These are phyloP conservation scores for Drosophila prostipennis DNA, from an alignment of 2,888 invertebrate species.

Conservation along the genomic window DNA sequence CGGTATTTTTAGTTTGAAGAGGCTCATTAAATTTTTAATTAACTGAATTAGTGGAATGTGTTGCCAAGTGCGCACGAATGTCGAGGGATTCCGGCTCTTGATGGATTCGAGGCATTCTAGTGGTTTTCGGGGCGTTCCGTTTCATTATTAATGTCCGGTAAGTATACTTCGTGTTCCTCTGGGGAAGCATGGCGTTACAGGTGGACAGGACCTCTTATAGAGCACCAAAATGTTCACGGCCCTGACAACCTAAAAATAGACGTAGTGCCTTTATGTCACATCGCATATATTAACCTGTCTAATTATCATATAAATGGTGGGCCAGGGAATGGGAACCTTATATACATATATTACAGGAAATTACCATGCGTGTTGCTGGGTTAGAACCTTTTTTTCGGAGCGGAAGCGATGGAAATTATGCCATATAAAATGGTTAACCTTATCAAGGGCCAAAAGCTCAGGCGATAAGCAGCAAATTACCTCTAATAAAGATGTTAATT, in stretches of 20 bases:
- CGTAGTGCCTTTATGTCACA: slow-evolving; percentile 34
- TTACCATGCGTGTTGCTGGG: slow-evolving; percentile 68
- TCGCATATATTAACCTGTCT: slow-evolving; percentile 34
- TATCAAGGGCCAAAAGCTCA: slow-evolving; percentile 11
- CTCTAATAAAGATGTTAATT: slow-evolving; percentile 25
- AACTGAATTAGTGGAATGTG: slow-evolving; percentile 65
- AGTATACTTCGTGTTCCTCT: slow-evolving; percentile 41
- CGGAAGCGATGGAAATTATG: slow-evolving; percentile 40
- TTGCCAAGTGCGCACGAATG: slow-evolving; percentile 31
- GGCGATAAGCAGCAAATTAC: slow-evolving; percentile 25
- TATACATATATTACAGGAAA: slow-evolving; percentile 58
- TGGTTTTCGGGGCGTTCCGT: slow-evolving; percentile 13
- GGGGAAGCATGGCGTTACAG: slow-evolving; percentile 8
- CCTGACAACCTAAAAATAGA: slow-evolving; percentile 49
- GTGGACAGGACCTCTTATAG: slow-evolving; percentile 20
- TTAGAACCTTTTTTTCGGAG: slow-evolving; percentile 54
- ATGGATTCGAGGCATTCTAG: slow-evolving; percentile 20
- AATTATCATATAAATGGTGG: slow-evolving; percentile 63
- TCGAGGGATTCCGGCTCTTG: slow-evolving; percentile 42
- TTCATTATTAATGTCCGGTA: slow-evolving; percentile 44
- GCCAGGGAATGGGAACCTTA: slow-evolving; percentile 46
- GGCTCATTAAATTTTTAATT: slow-evolving; percentile 80
- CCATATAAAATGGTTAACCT: slow-evolving; percentile 30
- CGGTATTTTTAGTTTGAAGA: slow-evolving; percentile 62
- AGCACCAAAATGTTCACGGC: slow-evolving; percentile 15